A percentile compares a stretch with the other conserved stretches of the same genome.
phyloP scores from a whole-genome alignment of 2,797 vertebrate genomes.

The Tenualosa ilisha region DNA sequence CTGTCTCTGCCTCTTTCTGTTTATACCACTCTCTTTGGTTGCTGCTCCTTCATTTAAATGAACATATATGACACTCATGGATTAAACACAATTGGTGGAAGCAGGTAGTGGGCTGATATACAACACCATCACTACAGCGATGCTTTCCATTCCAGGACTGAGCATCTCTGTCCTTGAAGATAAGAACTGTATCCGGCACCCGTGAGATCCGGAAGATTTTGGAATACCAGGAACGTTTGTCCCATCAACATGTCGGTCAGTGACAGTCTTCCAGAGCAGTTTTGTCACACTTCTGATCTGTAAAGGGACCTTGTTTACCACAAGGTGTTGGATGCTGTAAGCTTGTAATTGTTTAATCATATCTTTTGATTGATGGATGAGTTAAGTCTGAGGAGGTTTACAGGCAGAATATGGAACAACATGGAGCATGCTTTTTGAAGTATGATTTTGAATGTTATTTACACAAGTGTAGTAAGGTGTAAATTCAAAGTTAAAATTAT shows the following conservation, averaged over 20 bases:
- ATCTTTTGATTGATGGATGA: not conserved
- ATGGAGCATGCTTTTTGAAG: not conserved
- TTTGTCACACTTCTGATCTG: not conserved
- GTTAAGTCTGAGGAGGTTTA: not conserved
- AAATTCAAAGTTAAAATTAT: not conserved
- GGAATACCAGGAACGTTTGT: not conserved
- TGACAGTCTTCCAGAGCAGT: not conserved
- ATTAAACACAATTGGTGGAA: slow-evolving; percentile 8
- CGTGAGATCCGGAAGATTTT: not conserved
- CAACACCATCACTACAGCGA: not conserved
- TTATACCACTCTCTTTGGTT: not conserved
- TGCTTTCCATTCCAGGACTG: not conserved
- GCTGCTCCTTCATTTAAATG: not conserved
- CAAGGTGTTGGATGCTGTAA: not conserved
- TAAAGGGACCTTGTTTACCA: not conserved
- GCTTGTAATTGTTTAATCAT: not conserved
- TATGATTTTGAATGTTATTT: not conserved
- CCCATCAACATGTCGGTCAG: slow-evolving; percentile 1
- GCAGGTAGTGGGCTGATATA: not conserved
- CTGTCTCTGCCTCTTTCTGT: not conserved
- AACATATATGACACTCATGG: not conserved
- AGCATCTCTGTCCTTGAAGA: not conserved
- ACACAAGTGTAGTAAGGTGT: no score
- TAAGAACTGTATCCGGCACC: not conserved
- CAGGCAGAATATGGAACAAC: not conserved